Evolutionary conservation across 2,113 vertebrate genomes (phyloP), one percentile per base, ranked within the genome.

Genomic region (Labrus mixtus): DNA sequence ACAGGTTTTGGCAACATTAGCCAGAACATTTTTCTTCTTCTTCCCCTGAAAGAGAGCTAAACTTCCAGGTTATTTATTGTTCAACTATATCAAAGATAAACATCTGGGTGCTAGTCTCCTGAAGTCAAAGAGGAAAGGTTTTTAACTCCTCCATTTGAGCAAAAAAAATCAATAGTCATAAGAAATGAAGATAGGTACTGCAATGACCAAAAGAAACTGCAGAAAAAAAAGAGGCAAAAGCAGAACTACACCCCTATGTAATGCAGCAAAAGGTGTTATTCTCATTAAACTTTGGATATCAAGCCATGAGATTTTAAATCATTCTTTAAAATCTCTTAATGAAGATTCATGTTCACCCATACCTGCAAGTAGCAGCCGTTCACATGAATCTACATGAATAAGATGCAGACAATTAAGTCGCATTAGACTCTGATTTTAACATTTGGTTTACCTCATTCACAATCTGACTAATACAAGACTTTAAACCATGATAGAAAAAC

Each of bases 1-100:
- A 51, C 1, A 10, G n/a, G 41, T 57, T 45, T 45, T 60, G 60
- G 56, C 3, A 4, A 46, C 17, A 10, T 41, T 39, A 22, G 60
- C 39, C 13, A 19, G 7, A 56, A 33, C 23, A 57, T 62, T 62
- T 73, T 36, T 69, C 69, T 78, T 69, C 69, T 78, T 39, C 51
- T 58, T n/a, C 9, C 2, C 3, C 10, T 45, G 65, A 73, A 58
- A 73, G n/a, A 46, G 9, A 53, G 36, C 25, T 17, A 65, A 74
- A 74, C 22, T 23, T 45, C 25, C 10, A 55, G 22, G 43, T 60
- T 16, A 70, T 62, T 61, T 50, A 39, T 57, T 62, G 57, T 51
- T 58, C 63, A 8, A 25, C n/a, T 29, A 37, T 56, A 66, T 33
- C 48, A 22, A 41, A 13, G 5, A 3, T 60, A 19, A 66, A 61